Conservation (phyloP, 2,888 invertebrate species). For the Euplexia lucipara region DNA sequence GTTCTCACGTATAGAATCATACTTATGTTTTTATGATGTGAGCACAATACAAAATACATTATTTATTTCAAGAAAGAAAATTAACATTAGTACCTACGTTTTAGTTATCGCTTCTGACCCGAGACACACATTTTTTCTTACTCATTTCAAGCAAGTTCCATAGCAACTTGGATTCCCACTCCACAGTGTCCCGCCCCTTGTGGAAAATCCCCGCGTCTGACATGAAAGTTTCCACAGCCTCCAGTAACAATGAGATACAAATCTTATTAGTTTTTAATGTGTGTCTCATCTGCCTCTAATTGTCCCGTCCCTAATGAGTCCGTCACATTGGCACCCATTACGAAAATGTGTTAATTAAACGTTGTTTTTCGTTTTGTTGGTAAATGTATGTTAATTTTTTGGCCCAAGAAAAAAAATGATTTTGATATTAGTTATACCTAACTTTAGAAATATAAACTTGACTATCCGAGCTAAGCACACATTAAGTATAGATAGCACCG, state of each 20-base stretch:
- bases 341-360: slow-evolving; percentile 17
- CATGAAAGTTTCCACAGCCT: slow-evolving; percentile 24
- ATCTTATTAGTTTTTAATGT: slow-evolving; percentile 55
- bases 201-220: slow-evolving; percentile 23
- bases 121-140: too few species aligned
- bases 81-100: too few species aligned
- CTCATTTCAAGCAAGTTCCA: too few species aligned
- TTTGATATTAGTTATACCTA: neutral
- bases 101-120: too few species aligned
- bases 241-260: slow-evolving; percentile 13
- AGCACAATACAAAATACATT: too few species aligned
- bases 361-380: slow-evolving; percentile 23
- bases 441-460: neutral
- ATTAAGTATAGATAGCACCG: too few species aligned
- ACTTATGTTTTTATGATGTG: too few species aligned
- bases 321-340: slow-evolving; percentile 37
- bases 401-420: slow-evolving; percentile 7
- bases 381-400: slow-evolving; percentile 5
- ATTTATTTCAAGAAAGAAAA: too few species aligned
- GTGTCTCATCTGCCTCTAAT: slow-evolving; percentile 42
- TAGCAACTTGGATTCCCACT: too few species aligned
- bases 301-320: slow-evolving; percentile 39
- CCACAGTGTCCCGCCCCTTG: neutral
- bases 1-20: too few species aligned
- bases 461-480: too few species aligned